phyloP scores from a whole-genome alignment of 2,888 invertebrate genomes.

The Glaucopsyche alexis region DNA sequence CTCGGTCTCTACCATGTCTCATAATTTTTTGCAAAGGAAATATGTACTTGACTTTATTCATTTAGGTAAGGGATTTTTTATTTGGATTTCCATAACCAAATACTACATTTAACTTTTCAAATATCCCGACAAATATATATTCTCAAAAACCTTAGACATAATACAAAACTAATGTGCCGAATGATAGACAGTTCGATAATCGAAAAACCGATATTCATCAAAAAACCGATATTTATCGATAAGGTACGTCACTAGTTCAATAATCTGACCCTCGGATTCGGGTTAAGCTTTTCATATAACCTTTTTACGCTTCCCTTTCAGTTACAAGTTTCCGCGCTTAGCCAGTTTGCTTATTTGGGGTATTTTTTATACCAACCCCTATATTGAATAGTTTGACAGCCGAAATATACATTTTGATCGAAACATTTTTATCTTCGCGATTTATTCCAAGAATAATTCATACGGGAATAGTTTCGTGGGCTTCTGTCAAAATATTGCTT shows the following conservation, averaged over 20 bases:
- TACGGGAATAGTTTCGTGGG: neutral
- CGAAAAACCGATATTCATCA: constrained; percentile 31
- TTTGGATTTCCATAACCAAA: too few relatives aligned
- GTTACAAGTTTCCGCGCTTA: constrained; percentile 44
- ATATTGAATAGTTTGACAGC: constrained; percentile 28
- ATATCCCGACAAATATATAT: too few relatives aligned
- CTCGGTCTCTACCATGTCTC: too few relatives aligned
- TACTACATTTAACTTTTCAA: too few relatives aligned
- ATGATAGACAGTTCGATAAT: neutral
- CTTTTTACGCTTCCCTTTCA: constrained; percentile 43
- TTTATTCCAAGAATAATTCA: constrained; percentile 1
- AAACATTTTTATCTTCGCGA: constrained; percentile 5
- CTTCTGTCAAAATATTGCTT: neutral
- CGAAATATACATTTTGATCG: constrained; percentile 23
- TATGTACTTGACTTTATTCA: too few relatives aligned
- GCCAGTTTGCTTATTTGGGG: constrained; percentile 36
- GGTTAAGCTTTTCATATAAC: constrained; percentile 62
- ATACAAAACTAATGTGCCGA: neutral
- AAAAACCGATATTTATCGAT: constrained; percentile 36
- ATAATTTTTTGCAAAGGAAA: too few relatives aligned
- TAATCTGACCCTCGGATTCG: constrained; percentile 58
- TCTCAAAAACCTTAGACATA: neutral
- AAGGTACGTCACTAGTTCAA: constrained; percentile 44
- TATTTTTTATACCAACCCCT: constrained; percentile 32
- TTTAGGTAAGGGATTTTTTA: too few relatives aligned